Conservation (phyloP, 2,113 vertebrate species). For the Gopherus flavomarginatus region DNA sequence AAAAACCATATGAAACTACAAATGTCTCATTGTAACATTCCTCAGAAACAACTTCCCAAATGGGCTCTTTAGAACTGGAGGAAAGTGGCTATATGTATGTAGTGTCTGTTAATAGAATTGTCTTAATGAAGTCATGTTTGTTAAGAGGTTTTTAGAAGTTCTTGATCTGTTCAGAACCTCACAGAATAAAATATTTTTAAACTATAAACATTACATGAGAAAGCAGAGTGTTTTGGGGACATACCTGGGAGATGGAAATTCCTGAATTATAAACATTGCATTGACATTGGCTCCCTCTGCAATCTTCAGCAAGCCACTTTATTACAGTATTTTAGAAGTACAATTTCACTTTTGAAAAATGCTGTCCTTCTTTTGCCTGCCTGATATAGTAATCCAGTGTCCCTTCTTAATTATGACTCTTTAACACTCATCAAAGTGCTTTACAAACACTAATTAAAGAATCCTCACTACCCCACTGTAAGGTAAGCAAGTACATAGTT, state of each 20-base stretch:
- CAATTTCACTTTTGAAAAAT: neutral
- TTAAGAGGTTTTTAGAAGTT: neutral
- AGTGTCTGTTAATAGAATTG: neutral
- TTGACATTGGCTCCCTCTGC: neutral
- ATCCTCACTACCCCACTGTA: rapidly evolving
- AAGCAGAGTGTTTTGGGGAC: neutral
- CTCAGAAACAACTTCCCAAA: neutral
- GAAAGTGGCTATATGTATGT: neutral
- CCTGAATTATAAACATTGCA: neutral
- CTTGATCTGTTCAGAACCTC: neutral
- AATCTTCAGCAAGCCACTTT: neutral
- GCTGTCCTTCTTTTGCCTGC: neutral
- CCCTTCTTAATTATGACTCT: neutral
- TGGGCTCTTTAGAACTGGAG: neutral
- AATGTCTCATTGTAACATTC: neutral
- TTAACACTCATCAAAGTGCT: neutral
- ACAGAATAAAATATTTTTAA: neutral
- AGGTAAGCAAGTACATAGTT: neutral
- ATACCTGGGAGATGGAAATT: neutral
- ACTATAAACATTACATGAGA: neutral
- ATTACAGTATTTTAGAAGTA: rapidly evolving
- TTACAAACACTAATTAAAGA: neutral
- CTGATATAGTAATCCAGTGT: neutral
- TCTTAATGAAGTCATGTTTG: neutral
- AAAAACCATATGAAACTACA: neutral